Conservation (phyloP, 2,888 invertebrate species). For the Dryobota labecula region DNA sequence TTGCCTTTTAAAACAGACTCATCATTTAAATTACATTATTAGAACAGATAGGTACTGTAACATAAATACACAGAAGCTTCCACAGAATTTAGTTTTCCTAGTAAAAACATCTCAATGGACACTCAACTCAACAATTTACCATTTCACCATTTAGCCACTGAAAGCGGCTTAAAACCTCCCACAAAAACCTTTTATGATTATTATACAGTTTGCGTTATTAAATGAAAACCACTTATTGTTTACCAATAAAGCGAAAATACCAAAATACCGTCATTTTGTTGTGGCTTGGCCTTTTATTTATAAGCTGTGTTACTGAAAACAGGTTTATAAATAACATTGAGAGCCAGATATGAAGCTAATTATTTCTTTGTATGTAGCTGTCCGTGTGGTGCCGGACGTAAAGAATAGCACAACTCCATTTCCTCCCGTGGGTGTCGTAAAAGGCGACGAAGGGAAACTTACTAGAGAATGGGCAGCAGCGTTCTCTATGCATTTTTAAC, state of each 20-base stretch:
- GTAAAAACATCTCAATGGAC: slow-evolving; percentile 1
- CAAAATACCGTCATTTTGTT: not conserved
- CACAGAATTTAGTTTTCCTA: not conserved
- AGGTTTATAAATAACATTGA: not conserved
- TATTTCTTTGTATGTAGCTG: no score
- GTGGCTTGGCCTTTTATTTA: slow-evolving; percentile 21
- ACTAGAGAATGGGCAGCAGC: no score
- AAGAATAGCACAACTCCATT: no score
- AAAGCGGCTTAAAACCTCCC: slow-evolving; percentile 30
- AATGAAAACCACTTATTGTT: slow-evolving; percentile 16
- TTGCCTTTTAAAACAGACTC: no score
- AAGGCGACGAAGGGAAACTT: no score
- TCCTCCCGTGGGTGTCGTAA: no score
- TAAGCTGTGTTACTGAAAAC: not conserved
- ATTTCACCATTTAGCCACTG: slow-evolving; percentile 12
- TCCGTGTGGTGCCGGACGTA: no score
- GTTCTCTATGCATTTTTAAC: no score
- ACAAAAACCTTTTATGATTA: slow-evolving; percentile 31
- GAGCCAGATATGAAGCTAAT: no score
- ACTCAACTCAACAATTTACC: slow-evolving; percentile 20
- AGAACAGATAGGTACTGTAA: not conserved
- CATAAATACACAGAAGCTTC: not conserved
- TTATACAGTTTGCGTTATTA: slow-evolving; percentile 32
- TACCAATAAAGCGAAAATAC: not conserved
- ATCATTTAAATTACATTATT: no score